Conservation (phyloP, 2,797 vertebrate genomes). For the Darevskia nairensis region DNA sequence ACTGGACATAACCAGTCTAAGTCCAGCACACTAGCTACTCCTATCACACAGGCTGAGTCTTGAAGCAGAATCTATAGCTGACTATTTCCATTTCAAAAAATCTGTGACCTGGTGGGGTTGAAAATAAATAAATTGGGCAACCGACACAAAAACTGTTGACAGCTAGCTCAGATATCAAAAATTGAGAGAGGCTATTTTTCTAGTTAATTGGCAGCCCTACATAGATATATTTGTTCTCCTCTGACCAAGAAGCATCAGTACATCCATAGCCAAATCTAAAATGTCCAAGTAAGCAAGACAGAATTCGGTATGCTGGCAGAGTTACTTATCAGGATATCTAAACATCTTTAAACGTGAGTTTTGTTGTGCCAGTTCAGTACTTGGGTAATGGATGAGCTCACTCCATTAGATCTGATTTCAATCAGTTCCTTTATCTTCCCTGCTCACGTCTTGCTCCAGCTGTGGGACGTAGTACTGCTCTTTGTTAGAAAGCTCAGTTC, state of each 20-base stretch:
- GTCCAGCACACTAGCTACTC: background rate
- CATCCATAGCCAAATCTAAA: background rate
- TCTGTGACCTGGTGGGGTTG: too few relatives aligned
- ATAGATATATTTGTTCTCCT: background rate
- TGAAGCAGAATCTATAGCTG: background rate
- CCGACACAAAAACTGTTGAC: background rate
- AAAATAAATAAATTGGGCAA: background rate
- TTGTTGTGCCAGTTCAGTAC: background rate
- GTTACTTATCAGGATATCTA: background rate
- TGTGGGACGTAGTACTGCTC: background rate
- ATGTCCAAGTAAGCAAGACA: background rate
- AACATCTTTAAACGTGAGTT: background rate
- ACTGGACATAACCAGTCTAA: too few relatives aligned
- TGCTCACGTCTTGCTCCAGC: background rate
- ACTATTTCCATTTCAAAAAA: too few relatives aligned
- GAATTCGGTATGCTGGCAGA: background rate
- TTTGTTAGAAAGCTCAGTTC: background rate
- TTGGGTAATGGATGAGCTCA: too few relatives aligned
- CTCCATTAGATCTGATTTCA: background rate
- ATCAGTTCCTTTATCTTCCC: background rate
- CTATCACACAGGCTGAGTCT: background rate
- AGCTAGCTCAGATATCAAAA: background rate
- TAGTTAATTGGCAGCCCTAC: background rate
- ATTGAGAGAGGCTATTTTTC: background rate
- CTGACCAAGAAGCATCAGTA: background rate